phyloP scores from a whole-genome alignment of 1,140 invertebrate species.

The Sitophilus oryzae region DNA sequence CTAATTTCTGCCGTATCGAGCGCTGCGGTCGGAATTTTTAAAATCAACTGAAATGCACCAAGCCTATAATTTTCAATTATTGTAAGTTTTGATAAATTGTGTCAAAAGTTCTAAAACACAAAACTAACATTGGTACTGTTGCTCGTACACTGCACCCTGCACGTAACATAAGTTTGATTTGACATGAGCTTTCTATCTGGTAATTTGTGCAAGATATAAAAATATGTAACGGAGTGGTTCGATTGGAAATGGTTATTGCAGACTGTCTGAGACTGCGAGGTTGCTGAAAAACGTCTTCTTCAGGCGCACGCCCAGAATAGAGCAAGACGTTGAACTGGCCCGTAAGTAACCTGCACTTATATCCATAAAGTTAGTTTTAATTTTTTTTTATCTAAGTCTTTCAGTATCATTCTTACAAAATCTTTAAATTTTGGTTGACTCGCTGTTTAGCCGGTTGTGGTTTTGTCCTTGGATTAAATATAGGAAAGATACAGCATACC shows the following conservation, averaged over 20 bases:
- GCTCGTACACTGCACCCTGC: neutral
- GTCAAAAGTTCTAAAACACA: too few species aligned
- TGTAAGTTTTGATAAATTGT: too few species aligned
- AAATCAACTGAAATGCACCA: too few species aligned
- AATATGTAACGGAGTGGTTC: conserved; percentile 11
- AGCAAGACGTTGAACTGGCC: conserved; percentile 79
- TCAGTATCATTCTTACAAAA: neutral
- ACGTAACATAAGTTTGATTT: neutral
- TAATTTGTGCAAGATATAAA: neutral
- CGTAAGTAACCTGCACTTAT: conserved; percentile 64
- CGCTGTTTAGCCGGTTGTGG: too few species aligned
- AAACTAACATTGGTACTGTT: too few species aligned
- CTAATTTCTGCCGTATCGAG: too few species aligned
- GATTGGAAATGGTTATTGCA: conserved; percentile 49
- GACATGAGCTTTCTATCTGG: neutral
- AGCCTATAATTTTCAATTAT: too few species aligned
- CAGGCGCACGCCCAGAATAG: conserved; percentile 67
- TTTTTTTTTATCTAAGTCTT: neutral
- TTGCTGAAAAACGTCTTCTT: conserved; percentile 89
- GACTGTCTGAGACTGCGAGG: conserved; percentile 91
- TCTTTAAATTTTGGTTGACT: too few species aligned
- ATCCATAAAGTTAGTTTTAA: neutral
- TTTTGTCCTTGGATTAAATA: too few species aligned
- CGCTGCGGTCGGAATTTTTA: too few species aligned
- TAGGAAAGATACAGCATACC: too few species aligned